Conservation (phyloP, 2,888 invertebrate genomes). For the Scaptomyza parva region DNA sequence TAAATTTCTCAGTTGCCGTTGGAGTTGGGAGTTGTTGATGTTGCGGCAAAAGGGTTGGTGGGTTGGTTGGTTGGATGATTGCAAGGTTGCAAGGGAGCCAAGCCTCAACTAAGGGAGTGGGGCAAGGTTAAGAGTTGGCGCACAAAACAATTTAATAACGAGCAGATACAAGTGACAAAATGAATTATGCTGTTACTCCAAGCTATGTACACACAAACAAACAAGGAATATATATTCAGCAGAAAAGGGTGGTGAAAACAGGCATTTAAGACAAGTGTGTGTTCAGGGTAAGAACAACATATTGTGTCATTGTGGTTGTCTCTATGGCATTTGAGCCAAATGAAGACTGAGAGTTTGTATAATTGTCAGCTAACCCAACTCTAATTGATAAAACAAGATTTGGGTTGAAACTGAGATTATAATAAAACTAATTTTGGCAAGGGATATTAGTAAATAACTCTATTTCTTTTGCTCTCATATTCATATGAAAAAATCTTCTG, state of each 20-base stretch:
- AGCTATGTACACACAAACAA: constrained; percentile 40
- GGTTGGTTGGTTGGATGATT: no score
- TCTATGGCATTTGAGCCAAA: background rate
- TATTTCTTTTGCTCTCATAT: no score
- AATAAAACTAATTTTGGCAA: no score
- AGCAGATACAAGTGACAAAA: constrained; percentile 78
- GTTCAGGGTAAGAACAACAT: constrained; percentile 8
- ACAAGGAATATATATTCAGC: background rate
- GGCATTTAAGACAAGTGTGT: constrained; percentile 24
- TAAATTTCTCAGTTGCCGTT: constrained; percentile 61
- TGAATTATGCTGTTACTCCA: constrained; percentile 76
- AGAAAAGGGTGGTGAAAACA: background rate
- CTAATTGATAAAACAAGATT: background rate
- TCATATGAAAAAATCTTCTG: no score
- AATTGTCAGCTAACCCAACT: background rate
- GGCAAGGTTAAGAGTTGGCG: constrained; percentile 58
- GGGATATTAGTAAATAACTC: no score
- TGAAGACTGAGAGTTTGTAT: background rate
- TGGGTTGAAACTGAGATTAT: background rate
- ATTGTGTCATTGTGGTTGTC: constrained; percentile 3
- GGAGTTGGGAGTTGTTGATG: background rate
- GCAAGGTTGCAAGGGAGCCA: constrained; percentile 1
- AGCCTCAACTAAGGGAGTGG: constrained; percentile 35
- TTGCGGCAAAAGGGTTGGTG: constrained; percentile 2
- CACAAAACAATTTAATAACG: constrained; percentile 76